Evolutionary conservation across 1,140 invertebrate genomes (phyloP).

Genomic region (Campodea augens): DNA sequence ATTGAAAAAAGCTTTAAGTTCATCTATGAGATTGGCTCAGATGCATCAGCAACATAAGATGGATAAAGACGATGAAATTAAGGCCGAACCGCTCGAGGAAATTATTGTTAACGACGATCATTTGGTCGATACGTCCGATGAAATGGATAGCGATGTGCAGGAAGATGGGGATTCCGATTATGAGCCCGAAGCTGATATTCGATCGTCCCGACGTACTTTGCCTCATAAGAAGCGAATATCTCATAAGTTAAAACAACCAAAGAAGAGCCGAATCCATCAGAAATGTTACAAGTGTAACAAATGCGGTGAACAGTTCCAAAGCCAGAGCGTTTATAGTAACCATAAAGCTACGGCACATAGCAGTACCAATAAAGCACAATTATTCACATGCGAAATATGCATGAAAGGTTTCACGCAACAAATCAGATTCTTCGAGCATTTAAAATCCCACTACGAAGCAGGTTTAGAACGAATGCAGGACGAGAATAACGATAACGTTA

Average conservation of each 20-base stretch:
- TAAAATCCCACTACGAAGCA: constrained; percentile 59
- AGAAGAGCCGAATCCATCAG: constrained; percentile 13
- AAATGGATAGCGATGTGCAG: constrained; percentile 9
- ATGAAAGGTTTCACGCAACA: constrained; percentile 39
- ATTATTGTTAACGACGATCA: too few relatives aligned
- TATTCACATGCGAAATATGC: constrained; percentile 47
- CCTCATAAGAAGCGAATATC: constrained; percentile 46
- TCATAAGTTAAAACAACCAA: constrained; percentile 33
- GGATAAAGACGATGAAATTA: too few relatives aligned
- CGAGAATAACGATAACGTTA: too few relatives aligned
- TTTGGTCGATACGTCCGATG: too few relatives aligned
- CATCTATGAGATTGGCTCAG: background rate
- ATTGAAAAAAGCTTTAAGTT: constrained; percentile 17
- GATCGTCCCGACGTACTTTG: constrained; percentile 33
- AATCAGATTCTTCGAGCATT: constrained; percentile 56
- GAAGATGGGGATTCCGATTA: constrained; percentile 16
- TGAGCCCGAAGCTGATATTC: constrained; percentile 15
- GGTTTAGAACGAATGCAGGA: too few relatives aligned
- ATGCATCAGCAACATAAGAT: background rate
- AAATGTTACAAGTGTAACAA: constrained; percentile 23
- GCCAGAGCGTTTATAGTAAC: constrained; percentile 16
- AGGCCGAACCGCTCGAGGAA: too few relatives aligned
- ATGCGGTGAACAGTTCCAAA: constrained; percentile 22
- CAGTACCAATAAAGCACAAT: constrained; percentile 6
- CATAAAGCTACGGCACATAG: constrained; percentile 15